These are phyloP conservation scores for Paracentrotus lividus DNA, from an alignment of 53 echinoderm and acorn worm genomes.

Conservation along the genomic window DNA sequence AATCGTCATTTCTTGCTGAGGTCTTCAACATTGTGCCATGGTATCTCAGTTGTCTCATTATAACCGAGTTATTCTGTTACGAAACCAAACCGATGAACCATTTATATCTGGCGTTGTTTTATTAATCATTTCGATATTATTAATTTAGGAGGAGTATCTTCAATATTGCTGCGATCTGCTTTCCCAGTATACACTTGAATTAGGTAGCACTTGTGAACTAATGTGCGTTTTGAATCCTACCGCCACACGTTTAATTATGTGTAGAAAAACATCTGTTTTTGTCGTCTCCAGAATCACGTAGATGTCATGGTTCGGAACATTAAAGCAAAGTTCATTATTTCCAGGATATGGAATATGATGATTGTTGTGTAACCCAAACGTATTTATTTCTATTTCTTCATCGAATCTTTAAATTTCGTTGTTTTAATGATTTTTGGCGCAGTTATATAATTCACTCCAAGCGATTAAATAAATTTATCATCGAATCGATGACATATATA, in stretches of 20 bases:
- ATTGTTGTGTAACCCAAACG: neutral
- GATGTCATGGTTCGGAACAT: neutral
- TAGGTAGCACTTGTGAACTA: conserved; percentile 7
- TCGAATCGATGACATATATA: too few relatives aligned
- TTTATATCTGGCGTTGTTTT: too few relatives aligned
- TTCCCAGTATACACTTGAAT: neutral
- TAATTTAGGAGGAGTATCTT: too few relatives aligned
- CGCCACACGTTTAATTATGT: conserved; percentile 41
- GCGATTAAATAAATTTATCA: too few relatives aligned
- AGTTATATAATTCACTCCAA: too few relatives aligned
- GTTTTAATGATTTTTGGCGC: neutral
- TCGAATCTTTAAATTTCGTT: neutral
- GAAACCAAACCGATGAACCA: too few relatives aligned
- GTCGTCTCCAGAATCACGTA: neutral
- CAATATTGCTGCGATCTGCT: too few relatives aligned
- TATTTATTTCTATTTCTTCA: neutral
- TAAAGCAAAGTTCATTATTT: neutral
- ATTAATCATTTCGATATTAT: too few relatives aligned
- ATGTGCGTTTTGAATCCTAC: conserved; percentile 16
- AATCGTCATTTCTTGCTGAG: neutral
- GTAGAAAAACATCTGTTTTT: neutral
- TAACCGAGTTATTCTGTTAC: too few relatives aligned
- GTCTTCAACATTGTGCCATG: too few relatives aligned
- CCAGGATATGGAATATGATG: neutral
- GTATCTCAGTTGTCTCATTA: too few relatives aligned